Evolutionary conservation across 2,888 invertebrate genomes (phyloP), one percentile per base, ranked within the genome.

Genomic region (Dicyrtomina minuta): DNA sequence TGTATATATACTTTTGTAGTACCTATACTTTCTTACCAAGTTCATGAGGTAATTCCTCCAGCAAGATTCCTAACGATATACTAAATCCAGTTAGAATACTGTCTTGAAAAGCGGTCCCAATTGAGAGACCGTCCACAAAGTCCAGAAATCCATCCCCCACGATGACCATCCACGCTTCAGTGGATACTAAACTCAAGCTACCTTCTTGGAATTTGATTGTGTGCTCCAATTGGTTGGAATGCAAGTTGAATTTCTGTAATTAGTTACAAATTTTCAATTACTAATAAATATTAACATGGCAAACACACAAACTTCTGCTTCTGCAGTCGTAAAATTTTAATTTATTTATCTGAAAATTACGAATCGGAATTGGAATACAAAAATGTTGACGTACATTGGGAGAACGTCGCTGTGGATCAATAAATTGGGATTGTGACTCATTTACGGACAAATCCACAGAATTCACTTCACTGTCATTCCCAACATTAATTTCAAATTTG

Each of bases 101-200:
- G 27, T 66, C 66, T 17, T 66, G 66, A 33, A 66, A 66, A 15
- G 66, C 66, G 12, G 66, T 66, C 27, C 66, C 66, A 27, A 66
- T 66, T 27, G 66, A 66, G 2, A 66, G 24, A n/a, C 66, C 66
- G 27, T 66, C 66, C 8, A 66, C 66, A 55, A 66, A 66, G 22
- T 66, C 66, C 17, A 66, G 56, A 39, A 66, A 66, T 10, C 44
- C 41, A n/a, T 66, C 66, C 12, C 58, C 66, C 24, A 66, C 59
- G 27, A 66, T 66, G 1, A 66, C 20, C 66, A 66, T 66, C 66
- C 66, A 66, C 4, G 66, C 66, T 22, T 66, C 49, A 17, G 66
- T 59, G 12, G 66, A 66, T 8, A 66, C 66, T 27, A 39, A 20
- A 59, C 58, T 56, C 15, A 66, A 20, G 13, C 55, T 24, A 5